Conservation (phyloP, 1,140 invertebrate genomes). For the Neotoxoptera formosana region DNA sequence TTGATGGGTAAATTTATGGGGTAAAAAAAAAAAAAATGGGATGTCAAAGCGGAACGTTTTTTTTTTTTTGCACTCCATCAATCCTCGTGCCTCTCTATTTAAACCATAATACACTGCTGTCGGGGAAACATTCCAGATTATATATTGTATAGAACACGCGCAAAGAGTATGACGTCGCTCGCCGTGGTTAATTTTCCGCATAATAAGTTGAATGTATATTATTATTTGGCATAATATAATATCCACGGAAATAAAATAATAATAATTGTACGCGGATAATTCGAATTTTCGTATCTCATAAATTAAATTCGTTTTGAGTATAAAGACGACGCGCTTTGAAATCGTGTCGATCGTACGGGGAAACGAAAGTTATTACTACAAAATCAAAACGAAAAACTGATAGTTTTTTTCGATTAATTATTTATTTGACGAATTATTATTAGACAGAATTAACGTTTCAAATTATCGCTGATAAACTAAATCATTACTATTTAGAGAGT, state of each 20-base stretch:
- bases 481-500: not conserved
- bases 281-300: not conserved
- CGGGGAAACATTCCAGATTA: not conserved
- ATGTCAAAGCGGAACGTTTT: not conserved
- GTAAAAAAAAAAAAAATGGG: not conserved
- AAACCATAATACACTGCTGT: not conserved
- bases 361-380: not conserved
- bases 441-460: not conserved
- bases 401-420: not conserved
- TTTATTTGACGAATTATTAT: not conserved
- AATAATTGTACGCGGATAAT: not conserved
- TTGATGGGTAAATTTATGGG: not conserved
- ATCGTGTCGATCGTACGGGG: not conserved
- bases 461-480: not conserved
- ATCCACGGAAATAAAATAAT: not conserved
- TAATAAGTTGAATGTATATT: not conserved
- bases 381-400: too few relatives aligned
- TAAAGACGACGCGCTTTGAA: not conserved
- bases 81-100: not conserved
- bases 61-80: slow-evolving; percentile 24
- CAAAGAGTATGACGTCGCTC: not conserved
- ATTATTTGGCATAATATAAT: not conserved
- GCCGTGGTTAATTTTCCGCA: not conserved
- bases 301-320: not conserved
- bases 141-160: not conserved